A percentile compares a stretch with the other conserved stretches of the same genome.
Conservation (phyloP, 2,113 vertebrate genomes). For the Leucopternis melanops region DNA sequence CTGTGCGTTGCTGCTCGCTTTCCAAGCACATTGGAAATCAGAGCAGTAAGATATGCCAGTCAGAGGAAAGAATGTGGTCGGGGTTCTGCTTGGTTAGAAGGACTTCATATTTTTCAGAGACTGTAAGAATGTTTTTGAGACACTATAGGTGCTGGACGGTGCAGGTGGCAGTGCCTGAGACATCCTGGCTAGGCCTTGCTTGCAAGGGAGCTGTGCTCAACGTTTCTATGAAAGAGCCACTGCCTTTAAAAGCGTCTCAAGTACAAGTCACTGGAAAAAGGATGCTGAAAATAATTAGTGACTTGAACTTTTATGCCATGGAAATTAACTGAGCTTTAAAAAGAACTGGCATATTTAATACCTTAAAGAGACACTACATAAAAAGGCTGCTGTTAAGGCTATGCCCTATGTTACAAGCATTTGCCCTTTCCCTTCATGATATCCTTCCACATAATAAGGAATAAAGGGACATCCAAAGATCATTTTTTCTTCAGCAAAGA, state of each 20-base stretch:
- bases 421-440: neutral
- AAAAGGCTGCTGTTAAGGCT: neutral
- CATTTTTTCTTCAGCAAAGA: neutral
- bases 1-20: rapidly evolving
- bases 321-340: neutral
- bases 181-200: neutral
- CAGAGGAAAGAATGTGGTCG: neutral
- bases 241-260: neutral
- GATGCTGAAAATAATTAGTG: neutral
- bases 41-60: neutral
- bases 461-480: neutral
- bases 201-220: too few relatives aligned
- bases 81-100: neutral
- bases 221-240: neutral
- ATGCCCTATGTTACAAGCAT: neutral
- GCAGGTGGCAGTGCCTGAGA: neutral
- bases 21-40: neutral
- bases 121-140: neutral
- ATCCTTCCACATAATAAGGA: neutral
- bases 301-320: neutral
- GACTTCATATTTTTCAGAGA: neutral
- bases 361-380: neutral
- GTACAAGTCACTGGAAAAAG: neutral
- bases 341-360: neutral
- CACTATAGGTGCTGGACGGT: neutral